Base-by-base conservation (phyloP, 2,113 vertebrate species). In the Glaucomys volans region DNA sequence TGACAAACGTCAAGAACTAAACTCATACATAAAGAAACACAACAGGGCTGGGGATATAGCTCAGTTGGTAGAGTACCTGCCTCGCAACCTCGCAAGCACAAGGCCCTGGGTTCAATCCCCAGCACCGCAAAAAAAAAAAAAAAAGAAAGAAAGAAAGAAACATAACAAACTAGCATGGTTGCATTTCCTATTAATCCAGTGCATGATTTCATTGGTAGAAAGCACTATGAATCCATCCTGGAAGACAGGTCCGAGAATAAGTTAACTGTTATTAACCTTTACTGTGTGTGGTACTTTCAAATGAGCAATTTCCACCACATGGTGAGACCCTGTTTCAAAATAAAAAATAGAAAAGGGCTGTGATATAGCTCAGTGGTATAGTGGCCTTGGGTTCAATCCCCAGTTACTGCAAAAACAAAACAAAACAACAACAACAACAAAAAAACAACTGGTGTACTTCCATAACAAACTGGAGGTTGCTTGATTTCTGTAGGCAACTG, bases 1-100 rank as follows among this genome's bases (percentile, higher is more conserved):
- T 79, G 44, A n/a, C 32, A 79, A 77, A 95, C 57, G 28, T 47
- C 72, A 88, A 89, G 47, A 95, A 79, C 40, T 74, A 92, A 95
- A 92, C 40, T 80, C 54, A 32, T 2, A 50, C 30, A 50, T 20
- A 79, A 30, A 30, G 10, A 42, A 75, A 75, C 62, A 59, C 22
- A 79, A 66, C n/a, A 59, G n/a, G n/a, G n/a, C n/a, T n/a, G n/a
- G n/a, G n/a, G n/a, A n/a, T n/a, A n/a, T n/a, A n/a, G n/a, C n/a
- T n/a, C n/a, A n/a, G n/a, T n/a, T n/a, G n/a, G n/a, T n/a, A n/a
- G n/a, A n/a, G n/a, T n/a, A n/a, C n/a, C n/a, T n/a, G n/a, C n/a
- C n/a, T n/a, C n/a, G n/a, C n/a, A n/a, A n/a, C n/a, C n/a, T n/a
- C n/a, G n/a, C n/a, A n/a, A n/a, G n/a, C n/a, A n/a, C n/a, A n/a